phyloP scores from a whole-genome alignment of 2,797 vertebrate genomes.

The Heteromormyrus szaboi region DNA sequence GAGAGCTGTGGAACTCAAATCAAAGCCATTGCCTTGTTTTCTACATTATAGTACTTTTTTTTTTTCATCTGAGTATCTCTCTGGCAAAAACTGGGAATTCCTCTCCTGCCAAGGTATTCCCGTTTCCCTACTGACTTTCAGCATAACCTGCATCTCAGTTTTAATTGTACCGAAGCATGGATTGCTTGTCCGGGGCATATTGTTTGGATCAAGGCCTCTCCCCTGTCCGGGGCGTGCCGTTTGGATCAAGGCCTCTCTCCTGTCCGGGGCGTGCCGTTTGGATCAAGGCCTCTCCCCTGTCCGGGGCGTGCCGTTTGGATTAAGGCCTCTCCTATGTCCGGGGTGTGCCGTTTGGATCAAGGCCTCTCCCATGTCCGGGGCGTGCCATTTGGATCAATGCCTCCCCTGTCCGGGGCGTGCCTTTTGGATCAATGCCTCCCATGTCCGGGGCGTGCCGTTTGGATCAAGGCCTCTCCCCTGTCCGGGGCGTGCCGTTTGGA shows the following conservation, averaged over 20 bases:
- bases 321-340: not conserved
- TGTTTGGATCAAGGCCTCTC: constrained; percentile 38
- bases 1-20: not conserved
- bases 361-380: not conserved
- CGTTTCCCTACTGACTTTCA: not conserved
- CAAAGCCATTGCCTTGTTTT: not conserved
- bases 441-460: too few species aligned
- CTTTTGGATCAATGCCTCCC: too few species aligned
- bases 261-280: constrained; percentile 21
- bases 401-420: too few species aligned
- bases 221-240: not conserved
- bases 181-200: not conserved
- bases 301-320: not conserved
- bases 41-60: not conserved
- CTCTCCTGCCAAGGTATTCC: not conserved
- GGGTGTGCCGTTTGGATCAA: too few species aligned
- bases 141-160: not conserved
- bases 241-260: not conserved
- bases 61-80: not conserved
- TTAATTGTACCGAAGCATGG: not conserved
- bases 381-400: too few species aligned
- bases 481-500: too few species aligned
- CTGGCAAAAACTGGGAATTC: not conserved
- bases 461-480: too few species aligned
- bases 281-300: constrained; percentile 23